Conservation (phyloP, 2,888 invertebrate species). For the Sialis lutaria region DNA sequence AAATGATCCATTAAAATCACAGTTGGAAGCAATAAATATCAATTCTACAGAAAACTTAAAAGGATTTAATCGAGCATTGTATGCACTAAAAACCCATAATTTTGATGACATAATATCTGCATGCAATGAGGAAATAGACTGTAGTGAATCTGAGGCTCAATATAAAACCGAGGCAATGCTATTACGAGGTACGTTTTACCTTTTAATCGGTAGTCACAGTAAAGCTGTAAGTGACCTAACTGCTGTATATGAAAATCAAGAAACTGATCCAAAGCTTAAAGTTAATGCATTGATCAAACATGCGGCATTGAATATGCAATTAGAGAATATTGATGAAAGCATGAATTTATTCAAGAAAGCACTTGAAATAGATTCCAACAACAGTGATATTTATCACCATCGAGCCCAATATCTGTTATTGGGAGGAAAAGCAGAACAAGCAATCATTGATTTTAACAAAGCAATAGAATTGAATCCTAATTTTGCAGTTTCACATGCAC, state of each 20-base stretch:
- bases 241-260: conserved; percentile 45
- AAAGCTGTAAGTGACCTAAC: conserved; percentile 56
- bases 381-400: conserved; percentile 78
- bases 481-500: conserved; percentile 73
- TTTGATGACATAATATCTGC: conserved; percentile 63
- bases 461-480: conserved; percentile 67
- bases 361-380: conserved; percentile 55
- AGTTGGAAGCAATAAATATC: conserved; percentile 23
- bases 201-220: conserved; percentile 58
- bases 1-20: conserved; percentile 59
- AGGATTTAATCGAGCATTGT: conserved; percentile 55
- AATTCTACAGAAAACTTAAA: conserved; percentile 4
- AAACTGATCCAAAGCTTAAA: conserved; percentile 42
- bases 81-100: conserved; percentile 47
- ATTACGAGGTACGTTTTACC: conserved; percentile 70
- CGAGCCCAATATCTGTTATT: conserved; percentile 76
- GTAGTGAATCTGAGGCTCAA: conserved; percentile 36
- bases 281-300: conserved; percentile 80
- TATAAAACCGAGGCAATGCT: conserved; percentile 54
- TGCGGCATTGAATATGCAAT: conserved; percentile 68
- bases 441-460: conserved; percentile 65
- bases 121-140: conserved; percentile 62
- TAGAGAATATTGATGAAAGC: conserved; percentile 53
- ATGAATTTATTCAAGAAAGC: conserved; percentile 67
- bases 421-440: conserved; percentile 64